phyloP scores from a whole-genome alignment of 1,140 invertebrate genomes.

The Pseudomyrmex cubaensis region DNA sequence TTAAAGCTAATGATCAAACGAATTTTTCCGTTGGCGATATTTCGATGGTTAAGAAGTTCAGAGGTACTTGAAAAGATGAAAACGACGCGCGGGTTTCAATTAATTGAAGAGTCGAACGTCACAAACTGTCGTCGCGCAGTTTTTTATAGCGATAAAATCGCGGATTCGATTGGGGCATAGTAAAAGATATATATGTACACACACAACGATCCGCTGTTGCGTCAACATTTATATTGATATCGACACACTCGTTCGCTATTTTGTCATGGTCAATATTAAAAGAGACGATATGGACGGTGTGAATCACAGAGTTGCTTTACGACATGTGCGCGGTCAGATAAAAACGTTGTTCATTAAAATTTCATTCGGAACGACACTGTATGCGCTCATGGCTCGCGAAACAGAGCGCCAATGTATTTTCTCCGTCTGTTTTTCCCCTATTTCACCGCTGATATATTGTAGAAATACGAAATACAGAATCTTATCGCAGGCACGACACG shows the following conservation, averaged over 20 bases:
- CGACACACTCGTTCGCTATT: conserved; percentile 3
- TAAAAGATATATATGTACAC: neutral
- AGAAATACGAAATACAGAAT: conserved; percentile 30
- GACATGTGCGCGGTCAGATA: neutral
- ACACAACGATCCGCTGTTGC: neutral
- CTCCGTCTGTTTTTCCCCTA: neutral
- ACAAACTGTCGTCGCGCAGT: neutral
- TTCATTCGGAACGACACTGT: neutral
- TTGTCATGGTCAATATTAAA: conserved; percentile 41
- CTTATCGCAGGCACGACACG: conserved; percentile 15
- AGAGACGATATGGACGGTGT: conserved; percentile 7
- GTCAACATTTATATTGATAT: conserved; percentile 44
- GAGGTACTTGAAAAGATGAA: too few relatives aligned
- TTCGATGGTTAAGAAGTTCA: neutral
- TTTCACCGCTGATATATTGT: too few relatives aligned
- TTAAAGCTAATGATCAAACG: neutral
- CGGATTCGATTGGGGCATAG: neutral
- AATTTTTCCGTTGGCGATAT: neutral
- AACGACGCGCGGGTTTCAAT: neutral
- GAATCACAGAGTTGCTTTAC: conserved; percentile 12
- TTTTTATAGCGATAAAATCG: conserved; percentile 3
- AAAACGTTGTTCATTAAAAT: conserved; percentile 32
- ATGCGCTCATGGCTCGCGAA: neutral
- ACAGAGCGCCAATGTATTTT: conserved; percentile 15
- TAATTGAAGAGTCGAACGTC: conserved; percentile 7